phyloP scores from a whole-genome alignment of 37 sponge, comb jelly and placozoan species.

The Diacarnus erythraeanus region DNA sequence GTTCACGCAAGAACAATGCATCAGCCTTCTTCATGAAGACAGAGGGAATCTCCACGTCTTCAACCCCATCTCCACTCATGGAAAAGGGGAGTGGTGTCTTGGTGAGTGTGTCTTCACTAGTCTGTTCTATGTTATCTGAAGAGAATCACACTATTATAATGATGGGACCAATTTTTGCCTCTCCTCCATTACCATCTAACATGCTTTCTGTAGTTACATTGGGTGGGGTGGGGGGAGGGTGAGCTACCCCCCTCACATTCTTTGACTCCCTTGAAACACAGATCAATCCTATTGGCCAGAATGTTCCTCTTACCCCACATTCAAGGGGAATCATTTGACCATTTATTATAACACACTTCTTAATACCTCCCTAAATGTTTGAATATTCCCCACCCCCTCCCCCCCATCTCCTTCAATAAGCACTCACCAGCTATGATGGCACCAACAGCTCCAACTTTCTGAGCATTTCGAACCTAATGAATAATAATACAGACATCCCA shows the following conservation, averaged over 20 bases:
- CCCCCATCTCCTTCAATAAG: neutral
- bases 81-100: slow-evolving; percentile 42
- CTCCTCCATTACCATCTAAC: neutral
- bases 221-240: too few species aligned
- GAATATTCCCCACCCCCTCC: neutral
- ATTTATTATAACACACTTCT: neutral
- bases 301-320: too few species aligned
- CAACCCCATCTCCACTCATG: slow-evolving; percentile 62
- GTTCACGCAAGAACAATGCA: slow-evolving; percentile 11
- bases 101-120: neutral
- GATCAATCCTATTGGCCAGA: too few species aligned
- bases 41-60: slow-evolving; percentile 68
- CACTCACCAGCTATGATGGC: slow-evolving; percentile 45
- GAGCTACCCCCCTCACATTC: too few species aligned
- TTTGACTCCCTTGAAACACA: too few species aligned
- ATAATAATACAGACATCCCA: neutral
- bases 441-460: slow-evolving; percentile 55
- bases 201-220: too few species aligned
- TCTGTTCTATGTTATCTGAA: slow-evolving; percentile 18
- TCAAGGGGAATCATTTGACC: too few species aligned
- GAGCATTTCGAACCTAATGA: slow-evolving; percentile 56
- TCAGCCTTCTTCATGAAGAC: slow-evolving; percentile 60
- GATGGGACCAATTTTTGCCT: neutral
- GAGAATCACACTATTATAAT: neutral
- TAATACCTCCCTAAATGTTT: neutral